Evolutionary conservation across 2,797 vertebrate genomes (phyloP).

Genomic region (Cyprinella venusta): DNA sequence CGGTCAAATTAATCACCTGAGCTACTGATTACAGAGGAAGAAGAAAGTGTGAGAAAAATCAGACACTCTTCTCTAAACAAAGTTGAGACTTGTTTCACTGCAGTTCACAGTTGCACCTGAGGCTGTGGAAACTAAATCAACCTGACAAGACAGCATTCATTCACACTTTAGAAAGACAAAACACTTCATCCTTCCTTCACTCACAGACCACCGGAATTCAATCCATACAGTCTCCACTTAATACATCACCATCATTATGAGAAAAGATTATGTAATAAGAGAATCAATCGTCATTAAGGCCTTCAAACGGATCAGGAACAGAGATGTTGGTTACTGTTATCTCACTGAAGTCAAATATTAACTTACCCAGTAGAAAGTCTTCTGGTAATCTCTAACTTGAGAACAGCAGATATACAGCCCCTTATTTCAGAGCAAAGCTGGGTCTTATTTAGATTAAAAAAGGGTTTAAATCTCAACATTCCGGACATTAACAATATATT

Average conservation of each 20-base stretch:
- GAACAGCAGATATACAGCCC: constrained; percentile 15
- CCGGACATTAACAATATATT: background rate
- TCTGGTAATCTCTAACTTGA: constrained; percentile 62
- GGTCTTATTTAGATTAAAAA: background rate
- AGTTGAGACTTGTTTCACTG: constrained; percentile 71
- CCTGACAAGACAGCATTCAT: constrained; percentile 52
- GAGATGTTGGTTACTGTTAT: constrained; percentile 59
- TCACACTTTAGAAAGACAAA: background rate
- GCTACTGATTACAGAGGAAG: background rate
- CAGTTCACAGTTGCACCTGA: constrained; percentile 66
- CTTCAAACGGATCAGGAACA: constrained; percentile 23
- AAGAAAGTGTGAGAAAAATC: constrained; percentile 17
- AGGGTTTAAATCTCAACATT: background rate
- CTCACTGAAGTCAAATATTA: constrained; percentile 80
- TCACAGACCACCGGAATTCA: constrained; percentile 33
- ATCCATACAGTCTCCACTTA: background rate
- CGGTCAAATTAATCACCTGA: background rate
- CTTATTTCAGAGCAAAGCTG: background rate
- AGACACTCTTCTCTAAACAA: constrained; percentile 46
- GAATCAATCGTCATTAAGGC: background rate
- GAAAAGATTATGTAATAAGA: background rate
- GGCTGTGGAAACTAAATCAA: constrained; percentile 67
- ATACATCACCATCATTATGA: background rate
- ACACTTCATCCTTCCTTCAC: background rate
- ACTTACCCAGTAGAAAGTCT: constrained; percentile 72